Evolutionary conservation across 2,888 invertebrate genomes (phyloP).

Genomic region (Drosophila villosipedis): DNA sequence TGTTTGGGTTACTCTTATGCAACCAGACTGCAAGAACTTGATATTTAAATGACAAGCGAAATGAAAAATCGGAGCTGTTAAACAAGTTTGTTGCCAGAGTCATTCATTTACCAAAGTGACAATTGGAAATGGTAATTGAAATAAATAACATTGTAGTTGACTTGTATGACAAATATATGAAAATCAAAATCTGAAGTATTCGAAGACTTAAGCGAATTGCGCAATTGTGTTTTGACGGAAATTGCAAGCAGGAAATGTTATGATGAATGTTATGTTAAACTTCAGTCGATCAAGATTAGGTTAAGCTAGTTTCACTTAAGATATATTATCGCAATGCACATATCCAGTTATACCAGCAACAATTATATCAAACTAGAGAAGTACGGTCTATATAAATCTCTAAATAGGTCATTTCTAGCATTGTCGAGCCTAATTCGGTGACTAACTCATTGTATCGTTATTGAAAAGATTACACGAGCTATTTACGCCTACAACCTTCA

Average conservation of each 20-base stretch:
- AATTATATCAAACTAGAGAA: neutral
- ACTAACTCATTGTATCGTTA: conserved; percentile 30
- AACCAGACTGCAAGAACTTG: conserved; percentile 70
- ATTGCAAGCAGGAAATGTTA: conserved; percentile 15
- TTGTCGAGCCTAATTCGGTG: conserved; percentile 21
- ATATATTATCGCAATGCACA: neutral
- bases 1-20: conserved; percentile 46
- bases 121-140: conserved; percentile 27
- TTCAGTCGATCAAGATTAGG: neutral
- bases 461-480: conserved; percentile 26
- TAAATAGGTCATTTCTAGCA: neutral
- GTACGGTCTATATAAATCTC: neutral
- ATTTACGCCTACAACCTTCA: conserved; percentile 46
- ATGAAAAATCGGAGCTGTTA: conserved; percentile 22
- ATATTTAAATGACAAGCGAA: conserved; percentile 65
- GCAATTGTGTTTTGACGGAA: conserved; percentile 16
- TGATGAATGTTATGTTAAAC: no score
- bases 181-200: conserved; percentile 6
- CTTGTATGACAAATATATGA: conserved; percentile 14
- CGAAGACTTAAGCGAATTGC: conserved; percentile 9
- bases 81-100: conserved; percentile 70
- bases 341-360: neutral
- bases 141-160: conserved; percentile 6
- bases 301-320: conserved; percentile 1
- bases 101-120: conserved; percentile 56